Evolutionary conservation across 2,888 invertebrate genomes (phyloP), one percentile per base, ranked within the genome.

Genomic region (Polylopha cassiicola): DNA sequence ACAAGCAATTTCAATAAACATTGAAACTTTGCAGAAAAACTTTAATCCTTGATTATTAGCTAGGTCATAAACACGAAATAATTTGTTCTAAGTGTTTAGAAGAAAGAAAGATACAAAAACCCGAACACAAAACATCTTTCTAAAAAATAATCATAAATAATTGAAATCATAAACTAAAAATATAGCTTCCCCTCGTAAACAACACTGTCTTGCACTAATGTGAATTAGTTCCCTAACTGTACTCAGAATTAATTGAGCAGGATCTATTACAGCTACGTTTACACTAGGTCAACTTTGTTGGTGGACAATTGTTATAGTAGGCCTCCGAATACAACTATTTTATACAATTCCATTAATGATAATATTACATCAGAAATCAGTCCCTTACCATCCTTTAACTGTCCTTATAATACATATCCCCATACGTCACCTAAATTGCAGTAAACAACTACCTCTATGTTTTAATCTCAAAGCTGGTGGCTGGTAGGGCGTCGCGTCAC

Each of bases 211-310:
- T n/a, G n/a, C n/a, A n/a, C n/a, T n/a, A n/a, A 52, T 56, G 61
- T 59, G 61, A 58, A 55, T 61, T 61, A 66, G 73, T 67, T 73
- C 58, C 65, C 72, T 75, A 69, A 65, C 71, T 71, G 71, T 70
- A 75, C 79, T 76, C 80, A 70, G 68, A 72, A 65, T 72, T 73
- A 70, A 82, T 84, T 84, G 84, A 84, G 84, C 84, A 82, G 71
- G 56, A 72, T 71, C 66, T 69, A 67, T 74, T 79, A 81, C 58
- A 73, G 62, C 77, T 81, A 81, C 66, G 63, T 68, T 73, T 74
- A 80, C 54, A 72, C 78, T 80, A 79, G 68, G 61, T 79, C 77
- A 78, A 80, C 77, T 77, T 75, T 73, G 78, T 78, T 76, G 82
- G 72, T 69, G 72, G 74, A 75, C 75, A 69, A 62, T 59, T 61